Evolutionary conservation across 2,888 invertebrate genomes (phyloP), one percentile per base, ranked within the genome.

Genomic region (Tinea semifulvella): DNA sequence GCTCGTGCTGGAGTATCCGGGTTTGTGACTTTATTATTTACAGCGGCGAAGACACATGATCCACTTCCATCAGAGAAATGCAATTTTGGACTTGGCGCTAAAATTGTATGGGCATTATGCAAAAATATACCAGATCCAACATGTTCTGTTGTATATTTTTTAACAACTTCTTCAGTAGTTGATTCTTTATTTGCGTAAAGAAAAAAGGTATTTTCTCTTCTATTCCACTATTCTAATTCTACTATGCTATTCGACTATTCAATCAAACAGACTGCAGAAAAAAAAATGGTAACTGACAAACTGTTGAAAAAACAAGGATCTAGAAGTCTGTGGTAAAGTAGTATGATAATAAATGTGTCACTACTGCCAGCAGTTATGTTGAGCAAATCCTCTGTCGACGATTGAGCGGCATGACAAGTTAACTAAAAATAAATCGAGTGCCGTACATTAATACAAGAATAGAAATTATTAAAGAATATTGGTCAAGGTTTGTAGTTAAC

Each of bases 21-120:
- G 49, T 60, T n/a, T 62, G 61, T 44, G 63, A 65, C 46, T 65
- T 63, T 48, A 13, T 60, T 4, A 19, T 56, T 7, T 61, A 63
- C 47, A 54, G 52, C 17, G 62, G 60, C 2, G 53, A 56, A 25
- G 54, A 54, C 7, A 61, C 56, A 35, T 42, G 46, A 51, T 38
- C 42, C 22, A 10, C 58, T 62, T 39, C 47, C 55, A 35, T 49
- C 53, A 26, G 17, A 56, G 31, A 49, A 52, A 46, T 50, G 44
- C 4, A 44, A 47, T 10, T 17, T 59, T 4, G 56, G 56, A 1
- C 53, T 61, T 46, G 61, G 59, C 3, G 53, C 55, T 14, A 49
- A 61, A 16, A 46, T 60, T 7, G 62, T 63, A 2, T 42, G 61
- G 8, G 54, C 48, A 26, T 47, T 56, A 25, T 51, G 48, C 16